Evolutionary conservation across 2,113 vertebrate genomes (phyloP), one percentile per base, ranked within the genome.

Genomic region (Notothenia rossii): DNA sequence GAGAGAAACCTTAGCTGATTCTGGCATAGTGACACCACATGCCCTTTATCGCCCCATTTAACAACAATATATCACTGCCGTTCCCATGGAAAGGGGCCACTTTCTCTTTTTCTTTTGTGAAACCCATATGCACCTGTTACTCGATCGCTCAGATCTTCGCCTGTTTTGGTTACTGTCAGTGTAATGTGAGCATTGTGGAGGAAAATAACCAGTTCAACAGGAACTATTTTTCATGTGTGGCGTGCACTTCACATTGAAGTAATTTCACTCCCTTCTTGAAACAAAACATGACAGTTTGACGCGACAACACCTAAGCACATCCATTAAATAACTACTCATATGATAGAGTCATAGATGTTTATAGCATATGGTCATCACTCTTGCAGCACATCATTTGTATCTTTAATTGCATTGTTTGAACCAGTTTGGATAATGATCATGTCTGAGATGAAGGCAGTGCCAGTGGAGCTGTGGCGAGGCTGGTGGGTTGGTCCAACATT

Each of bases 181-280:
- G 60, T 66, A 40, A 68, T 43, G 9, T 69, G 48, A 69, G 33
- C n/a, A 9, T 4, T 20, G 53, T 43, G 20, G 29, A n/a, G 46
- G 14, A 82, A 72, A 77, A 72, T 36, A 91, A 86, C 92, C 73
- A 43, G 86, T 84, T 85, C 7, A 15, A 60, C 89, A 20, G 66
- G 82, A 76, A 64, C 18, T 14, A 0, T 50, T 33, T 73, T 46
- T 51, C 29, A 17, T 58, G 7, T 25, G 43, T 1, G 3, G 7
- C 11, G 46, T 25, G 25, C 20, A 10, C 55, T 40, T 17, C 20
- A 7, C 29, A 8, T 12, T 58, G 33, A 4, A 49, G 50, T 15
- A 9, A 25, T 40, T 17, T 17, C 65, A 46, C 17, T 63, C 15
- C 50, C 29, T 50, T n/a, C 43, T 22, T 58, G 46, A 48, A 43